A percentile compares a stretch with the other conserved stretches of the same genome.
phyloP scores from a whole-genome alignment of 1,140 invertebrate species.

The Bursaphelenchus mucronatus region DNA sequence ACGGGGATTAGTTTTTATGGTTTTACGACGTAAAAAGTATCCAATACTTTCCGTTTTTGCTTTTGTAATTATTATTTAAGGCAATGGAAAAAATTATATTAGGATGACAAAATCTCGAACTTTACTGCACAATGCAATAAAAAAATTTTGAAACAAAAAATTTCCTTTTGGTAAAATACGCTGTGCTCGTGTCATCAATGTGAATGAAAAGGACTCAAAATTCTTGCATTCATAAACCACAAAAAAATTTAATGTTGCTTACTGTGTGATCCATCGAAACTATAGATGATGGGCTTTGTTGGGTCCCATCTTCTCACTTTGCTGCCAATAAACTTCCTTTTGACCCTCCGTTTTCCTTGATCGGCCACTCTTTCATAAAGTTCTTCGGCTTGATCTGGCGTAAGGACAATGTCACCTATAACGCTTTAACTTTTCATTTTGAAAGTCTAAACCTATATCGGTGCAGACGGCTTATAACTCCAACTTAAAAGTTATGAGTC shows the following conservation, averaged over 20 bases:
- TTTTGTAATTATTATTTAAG: background rate
- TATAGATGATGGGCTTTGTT: conserved; percentile 57
- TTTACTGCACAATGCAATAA: background rate
- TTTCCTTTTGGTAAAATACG: conserved; percentile 11
- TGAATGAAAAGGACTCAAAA: no score
- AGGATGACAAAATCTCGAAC: no score
- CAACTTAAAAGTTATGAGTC: conserved; percentile 9
- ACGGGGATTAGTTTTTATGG: background rate
- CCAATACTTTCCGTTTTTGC: background rate
- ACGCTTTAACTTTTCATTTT: conserved; percentile 17
- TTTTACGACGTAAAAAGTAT: background rate
- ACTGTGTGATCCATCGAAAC: conserved; percentile 62
- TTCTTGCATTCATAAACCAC: conserved; percentile 13
- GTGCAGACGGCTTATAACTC: background rate
- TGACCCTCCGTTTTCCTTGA: conserved; percentile 36
- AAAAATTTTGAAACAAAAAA: no score
- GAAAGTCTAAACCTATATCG: no score
- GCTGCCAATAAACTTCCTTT: conserved; percentile 61
- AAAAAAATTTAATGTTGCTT: conserved; percentile 24
- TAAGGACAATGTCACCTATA: conserved; percentile 60
- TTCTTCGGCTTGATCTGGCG: conserved; percentile 53
- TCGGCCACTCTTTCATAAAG: conserved; percentile 41
- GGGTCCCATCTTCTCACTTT: conserved; percentile 58
- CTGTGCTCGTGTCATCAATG: no score
- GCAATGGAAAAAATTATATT: background rate